Evolutionary conservation across 2,113 vertebrate species (phyloP).

Genomic region (Acanthisitta chloris): DNA sequence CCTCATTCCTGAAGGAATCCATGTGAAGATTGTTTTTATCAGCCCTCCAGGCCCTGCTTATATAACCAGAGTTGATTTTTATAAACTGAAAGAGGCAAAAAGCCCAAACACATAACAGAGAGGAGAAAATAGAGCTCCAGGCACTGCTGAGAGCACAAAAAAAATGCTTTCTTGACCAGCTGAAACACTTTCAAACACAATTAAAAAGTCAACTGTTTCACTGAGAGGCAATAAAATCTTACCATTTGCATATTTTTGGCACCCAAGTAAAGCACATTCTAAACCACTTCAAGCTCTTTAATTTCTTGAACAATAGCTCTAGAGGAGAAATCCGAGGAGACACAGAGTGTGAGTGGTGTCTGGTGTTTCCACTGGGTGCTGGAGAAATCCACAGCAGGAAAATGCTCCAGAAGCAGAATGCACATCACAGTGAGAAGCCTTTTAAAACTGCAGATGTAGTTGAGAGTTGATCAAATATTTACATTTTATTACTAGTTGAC

Average conservation of each 20-base stretch:
- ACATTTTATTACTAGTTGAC: not conserved
- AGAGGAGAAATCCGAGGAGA: not conserved
- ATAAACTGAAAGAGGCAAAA: not conserved
- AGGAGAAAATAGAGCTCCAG: not conserved
- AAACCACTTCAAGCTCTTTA: not conserved
- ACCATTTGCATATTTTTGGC: not conserved
- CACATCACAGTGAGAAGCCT: not conserved
- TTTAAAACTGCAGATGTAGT: not conserved
- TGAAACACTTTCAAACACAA: not conserved
- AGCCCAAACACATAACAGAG: not conserved
- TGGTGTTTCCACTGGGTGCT: not conserved
- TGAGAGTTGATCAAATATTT: not conserved
- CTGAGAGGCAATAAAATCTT: not conserved
- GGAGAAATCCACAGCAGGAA: not conserved
- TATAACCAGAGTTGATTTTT: not conserved
- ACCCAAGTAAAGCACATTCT: not conserved
- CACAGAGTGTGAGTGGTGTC: not conserved
- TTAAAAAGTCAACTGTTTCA: not conserved
- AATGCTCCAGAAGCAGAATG: not conserved
- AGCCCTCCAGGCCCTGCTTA: not conserved
- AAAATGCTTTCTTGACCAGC: not conserved
- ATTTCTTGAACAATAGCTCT: not conserved
- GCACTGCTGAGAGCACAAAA: not conserved
- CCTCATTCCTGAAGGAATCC: not conserved
- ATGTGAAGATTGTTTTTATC: not conserved